phyloP scores from a whole-genome alignment of 2,113 vertebrate genomes.

The Setophaga petechia region DNA sequence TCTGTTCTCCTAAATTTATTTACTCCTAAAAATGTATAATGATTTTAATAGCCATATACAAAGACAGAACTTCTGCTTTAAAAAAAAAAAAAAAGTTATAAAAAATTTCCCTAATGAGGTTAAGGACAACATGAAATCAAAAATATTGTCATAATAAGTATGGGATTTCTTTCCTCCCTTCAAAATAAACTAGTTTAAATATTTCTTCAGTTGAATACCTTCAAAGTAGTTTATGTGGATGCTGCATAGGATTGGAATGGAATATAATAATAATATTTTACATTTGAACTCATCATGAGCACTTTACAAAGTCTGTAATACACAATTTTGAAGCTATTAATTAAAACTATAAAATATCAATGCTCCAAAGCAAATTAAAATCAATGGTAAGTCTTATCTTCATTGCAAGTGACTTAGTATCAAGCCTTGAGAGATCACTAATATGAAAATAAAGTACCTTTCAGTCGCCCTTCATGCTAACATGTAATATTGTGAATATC shows the following conservation, averaged over 20 bases:
- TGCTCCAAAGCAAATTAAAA: neutral
- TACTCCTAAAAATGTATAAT: constrained; percentile 20
- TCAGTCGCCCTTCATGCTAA: neutral
- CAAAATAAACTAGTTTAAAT: neutral
- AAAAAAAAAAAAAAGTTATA: neutral
- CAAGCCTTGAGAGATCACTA: neutral
- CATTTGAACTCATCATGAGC: neutral
- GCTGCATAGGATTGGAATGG: neutral
- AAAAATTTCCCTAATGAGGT: neutral
- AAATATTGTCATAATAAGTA: neutral
- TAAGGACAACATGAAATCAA: neutral
- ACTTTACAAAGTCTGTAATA: neutral
- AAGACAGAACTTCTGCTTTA: neutral
- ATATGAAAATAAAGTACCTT: neutral
- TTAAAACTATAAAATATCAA: neutral
- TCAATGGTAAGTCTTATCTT: neutral
- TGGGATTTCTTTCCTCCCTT: accelerated
- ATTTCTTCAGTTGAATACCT: neutral
- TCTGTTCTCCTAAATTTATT: constrained; percentile 28
- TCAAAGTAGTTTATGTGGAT: neutral
- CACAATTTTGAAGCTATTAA: neutral
- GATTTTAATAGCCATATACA: constrained; percentile 14
- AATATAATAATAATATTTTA: neutral
- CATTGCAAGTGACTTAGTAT: neutral
- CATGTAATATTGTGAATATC: neutral